A percentile compares a stretch with the other conserved stretches of the same genome.
Evolutionary conservation across 2,888 invertebrate genomes (phyloP).

Genomic region (Brachyopa scutellaris): DNA sequence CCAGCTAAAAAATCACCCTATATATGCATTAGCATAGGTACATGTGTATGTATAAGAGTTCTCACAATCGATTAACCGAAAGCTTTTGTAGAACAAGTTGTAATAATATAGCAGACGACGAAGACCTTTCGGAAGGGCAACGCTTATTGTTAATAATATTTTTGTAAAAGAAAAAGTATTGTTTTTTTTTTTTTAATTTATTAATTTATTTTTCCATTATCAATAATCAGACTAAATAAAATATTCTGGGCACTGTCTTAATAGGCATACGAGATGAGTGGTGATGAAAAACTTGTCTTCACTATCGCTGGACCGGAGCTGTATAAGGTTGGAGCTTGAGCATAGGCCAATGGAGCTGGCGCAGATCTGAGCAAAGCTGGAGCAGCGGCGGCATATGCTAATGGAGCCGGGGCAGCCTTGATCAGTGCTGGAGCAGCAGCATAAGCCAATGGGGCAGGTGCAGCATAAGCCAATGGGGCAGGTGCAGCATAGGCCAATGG

Average conservation of each 20-base stretch:
- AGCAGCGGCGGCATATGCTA: constrained; percentile 78
- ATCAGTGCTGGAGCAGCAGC: constrained; percentile 50
- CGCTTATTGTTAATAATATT: too few species aligned
- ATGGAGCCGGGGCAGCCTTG: constrained; percentile 29
- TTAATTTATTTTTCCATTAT: constrained; percentile 38
- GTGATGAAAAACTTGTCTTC: constrained; percentile 79
- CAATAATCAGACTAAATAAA: constrained; percentile 10
- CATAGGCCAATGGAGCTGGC: background rate
- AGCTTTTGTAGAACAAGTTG: too few species aligned
- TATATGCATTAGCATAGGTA: too few species aligned
- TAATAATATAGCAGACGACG: too few species aligned
- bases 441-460: constrained; percentile 16
- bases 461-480: constrained; percentile 52
- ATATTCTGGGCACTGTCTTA: constrained; percentile 67
- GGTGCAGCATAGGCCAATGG: constrained; percentile 74
- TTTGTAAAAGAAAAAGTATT: background rate
- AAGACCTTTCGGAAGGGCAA: too few species aligned
- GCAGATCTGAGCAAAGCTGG: constrained; percentile 23
- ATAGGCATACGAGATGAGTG: constrained; percentile 80
- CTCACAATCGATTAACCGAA: too few species aligned
- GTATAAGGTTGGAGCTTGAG: constrained; percentile 8
- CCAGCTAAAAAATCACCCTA: too few species aligned
- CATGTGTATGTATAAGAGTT: too few species aligned
- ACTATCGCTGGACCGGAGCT: constrained; percentile 76
- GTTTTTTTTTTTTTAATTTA: background rate